Conservation (phyloP, 2,888 invertebrate genomes). For the Tinea pellionella region DNA sequence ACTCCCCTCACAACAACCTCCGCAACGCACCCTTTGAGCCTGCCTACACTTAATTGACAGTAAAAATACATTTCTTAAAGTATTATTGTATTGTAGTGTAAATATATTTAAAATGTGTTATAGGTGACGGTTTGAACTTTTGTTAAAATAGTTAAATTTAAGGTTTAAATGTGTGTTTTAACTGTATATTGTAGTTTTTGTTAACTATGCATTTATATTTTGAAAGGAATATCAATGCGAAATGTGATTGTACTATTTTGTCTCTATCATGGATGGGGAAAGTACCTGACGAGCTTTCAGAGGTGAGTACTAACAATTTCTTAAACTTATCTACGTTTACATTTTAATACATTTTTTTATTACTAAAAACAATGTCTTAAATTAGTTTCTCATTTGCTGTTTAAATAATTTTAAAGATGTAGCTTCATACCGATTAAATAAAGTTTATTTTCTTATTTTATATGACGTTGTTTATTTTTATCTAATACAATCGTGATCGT, state of each 20-base stretch:
- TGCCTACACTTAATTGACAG: not conserved
- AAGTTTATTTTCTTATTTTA: not conserved
- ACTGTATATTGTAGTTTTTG: not conserved
- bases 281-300: slow-evolving; percentile 94
- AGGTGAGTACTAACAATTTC: slow-evolving; percentile 71
- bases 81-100: not conserved
- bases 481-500: not conserved
- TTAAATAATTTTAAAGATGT: too few species aligned
- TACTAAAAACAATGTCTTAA: too few species aligned
- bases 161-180: not conserved
- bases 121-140: not conserved
- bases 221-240: slow-evolving; percentile 91
- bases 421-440: too few species aligned
- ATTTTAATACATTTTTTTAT: too few species aligned
- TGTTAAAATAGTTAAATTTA: not conserved
- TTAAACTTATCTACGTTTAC: slow-evolving; percentile 11
- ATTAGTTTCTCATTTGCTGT: too few species aligned
- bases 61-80: not conserved
- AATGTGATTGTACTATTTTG: slow-evolving; percentile 94
- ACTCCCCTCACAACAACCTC: slow-evolving; percentile 26
- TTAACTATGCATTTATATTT: slow-evolving; percentile 89
- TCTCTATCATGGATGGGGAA: slow-evolving; percentile 99
- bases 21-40: slow-evolving; percentile 17
- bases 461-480: not conserved
- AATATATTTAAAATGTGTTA: not conserved